Conservation (phyloP, 2,888 invertebrate species). For the Nomada ruficornis region DNA sequence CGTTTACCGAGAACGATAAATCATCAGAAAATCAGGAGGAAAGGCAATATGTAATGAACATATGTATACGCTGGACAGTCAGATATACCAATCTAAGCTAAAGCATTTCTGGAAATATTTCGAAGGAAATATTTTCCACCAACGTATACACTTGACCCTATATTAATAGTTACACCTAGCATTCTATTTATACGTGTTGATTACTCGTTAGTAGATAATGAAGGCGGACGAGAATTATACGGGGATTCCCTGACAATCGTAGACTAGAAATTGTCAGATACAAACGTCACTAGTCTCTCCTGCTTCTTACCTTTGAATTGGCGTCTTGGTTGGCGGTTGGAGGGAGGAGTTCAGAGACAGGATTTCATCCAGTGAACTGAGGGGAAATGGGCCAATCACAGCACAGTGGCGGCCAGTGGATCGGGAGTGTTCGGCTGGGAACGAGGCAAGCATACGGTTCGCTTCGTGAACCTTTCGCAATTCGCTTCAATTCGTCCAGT, state of each 20-base stretch:
- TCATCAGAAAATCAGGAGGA: background rate
- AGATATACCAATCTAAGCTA: background rate
- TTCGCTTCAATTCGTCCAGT: constrained; percentile 67
- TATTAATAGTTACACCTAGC: background rate
- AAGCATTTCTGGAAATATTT: background rate
- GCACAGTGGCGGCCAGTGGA: constrained; percentile 36
- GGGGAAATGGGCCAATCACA: constrained; percentile 53
- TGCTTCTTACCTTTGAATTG: constrained; percentile 19
- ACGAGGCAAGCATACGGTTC: constrained; percentile 44
- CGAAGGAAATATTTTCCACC: background rate
- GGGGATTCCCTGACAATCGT: constrained; percentile 1
- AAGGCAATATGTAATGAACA: background rate
- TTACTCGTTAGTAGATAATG: background rate
- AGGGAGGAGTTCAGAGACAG: constrained; percentile 12
- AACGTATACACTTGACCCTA: background rate
- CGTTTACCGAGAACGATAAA: background rate
- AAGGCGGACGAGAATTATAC: background rate
- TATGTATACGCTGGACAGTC: background rate
- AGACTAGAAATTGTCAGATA: background rate
- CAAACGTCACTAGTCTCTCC: background rate
- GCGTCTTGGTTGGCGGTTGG: background rate
- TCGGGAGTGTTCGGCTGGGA: constrained; percentile 62
- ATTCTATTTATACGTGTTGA: constrained; percentile 6
- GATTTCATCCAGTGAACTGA: constrained; percentile 45
- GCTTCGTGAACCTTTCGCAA: constrained; percentile 58